phyloP scores from a whole-genome alignment of 92 coral and sea anemone genomes.

The Palythoa grandiflora region DNA sequence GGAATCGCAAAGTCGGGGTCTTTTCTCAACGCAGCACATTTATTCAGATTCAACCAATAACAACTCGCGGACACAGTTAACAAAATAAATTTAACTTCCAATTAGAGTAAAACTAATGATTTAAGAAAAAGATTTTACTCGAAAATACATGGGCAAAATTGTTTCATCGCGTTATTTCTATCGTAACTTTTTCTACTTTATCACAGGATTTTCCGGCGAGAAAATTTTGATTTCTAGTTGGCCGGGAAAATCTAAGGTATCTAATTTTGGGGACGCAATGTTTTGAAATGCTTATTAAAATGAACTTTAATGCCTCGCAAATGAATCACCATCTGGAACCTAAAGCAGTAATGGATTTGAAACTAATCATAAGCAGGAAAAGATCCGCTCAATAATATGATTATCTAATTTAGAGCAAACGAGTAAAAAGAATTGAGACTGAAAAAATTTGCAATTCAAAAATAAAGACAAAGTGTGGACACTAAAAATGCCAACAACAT shows the following conservation, averaged over 20 bases:
- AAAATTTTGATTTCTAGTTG: neutral
- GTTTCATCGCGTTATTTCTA: neutral
- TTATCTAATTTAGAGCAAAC: conserved; percentile 35
- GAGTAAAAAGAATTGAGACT: conserved; percentile 1
- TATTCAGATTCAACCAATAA: conserved; percentile 9
- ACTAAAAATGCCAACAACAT: conserved; percentile 7
- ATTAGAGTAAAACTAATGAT: conserved; percentile 26
- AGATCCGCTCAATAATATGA: conserved; percentile 3
- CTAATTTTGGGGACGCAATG: neutral
- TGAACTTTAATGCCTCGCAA: conserved; percentile 39
- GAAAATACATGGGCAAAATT: neutral
- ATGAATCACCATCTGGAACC: conserved; percentile 32
- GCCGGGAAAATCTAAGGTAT: neutral
- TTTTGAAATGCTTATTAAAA: conserved; percentile 19
- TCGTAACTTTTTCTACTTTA: neutral
- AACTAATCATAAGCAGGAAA: conserved; percentile 21
- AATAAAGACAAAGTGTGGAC: conserved; percentile 23
- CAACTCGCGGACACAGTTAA: neutral
- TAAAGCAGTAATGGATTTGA: conserved; percentile 27
- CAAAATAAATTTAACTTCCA: conserved; percentile 39
- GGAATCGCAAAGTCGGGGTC: conserved; percentile 55
- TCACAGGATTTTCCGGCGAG: neutral
- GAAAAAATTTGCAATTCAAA: conserved; percentile 33
- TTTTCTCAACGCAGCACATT: conserved; percentile 6
- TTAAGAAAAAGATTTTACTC: neutral